Evolutionary conservation across 1,140 invertebrate species (phyloP), one percentile per base, ranked within the genome.

Genomic region (Bombus turneri): DNA sequence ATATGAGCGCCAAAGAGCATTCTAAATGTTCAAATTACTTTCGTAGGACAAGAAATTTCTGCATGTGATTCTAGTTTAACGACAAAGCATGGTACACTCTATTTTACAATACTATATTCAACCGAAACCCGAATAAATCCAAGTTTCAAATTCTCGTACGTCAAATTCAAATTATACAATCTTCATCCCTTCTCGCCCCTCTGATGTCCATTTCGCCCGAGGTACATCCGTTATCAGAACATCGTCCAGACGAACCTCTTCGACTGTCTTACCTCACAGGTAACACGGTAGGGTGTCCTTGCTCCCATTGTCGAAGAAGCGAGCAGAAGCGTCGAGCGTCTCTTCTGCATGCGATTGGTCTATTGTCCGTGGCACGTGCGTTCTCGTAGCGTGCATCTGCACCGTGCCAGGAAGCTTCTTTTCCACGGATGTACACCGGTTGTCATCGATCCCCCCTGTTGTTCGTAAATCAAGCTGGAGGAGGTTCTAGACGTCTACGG

Each of bases 321-420:
- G 77, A 41, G 2, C 37, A 47, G 0, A 68, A 79, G 66, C 15
- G 64, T 68, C 47, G n/a, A 62, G 59, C 41, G 10, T 69, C 66
- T 69, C 77, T 64, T 73, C 39, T 53, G 47, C 69, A 69, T 74
- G 37, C 74, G 31, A 83, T 89, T 81, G 86, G 41, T 64, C 37
- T 57, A 86, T 88, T 43, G 85, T 88, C 53, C 80, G 41, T 43
- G 81, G 85, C 88, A 90, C 88, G 88, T 73, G 88, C 77, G 62
- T 69, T 39, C 64, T 75, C 59, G 64, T 64, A 66, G 31, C 31
- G 72, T 43, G 22, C 87, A 88, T 89, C 88, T 90, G 88, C 81
- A 69, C 66, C 75, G 64, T 12, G 47, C 25, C 39, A 66, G 69
- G 68, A 88, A 88, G 59, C 59, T 85, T 34, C 66, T 59, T 87